A percentile compares a stretch with the other conserved stretches of the same genome.
phyloP scores from a whole-genome alignment of 2,888 invertebrate genomes.

The Pecten maximus region DNA sequence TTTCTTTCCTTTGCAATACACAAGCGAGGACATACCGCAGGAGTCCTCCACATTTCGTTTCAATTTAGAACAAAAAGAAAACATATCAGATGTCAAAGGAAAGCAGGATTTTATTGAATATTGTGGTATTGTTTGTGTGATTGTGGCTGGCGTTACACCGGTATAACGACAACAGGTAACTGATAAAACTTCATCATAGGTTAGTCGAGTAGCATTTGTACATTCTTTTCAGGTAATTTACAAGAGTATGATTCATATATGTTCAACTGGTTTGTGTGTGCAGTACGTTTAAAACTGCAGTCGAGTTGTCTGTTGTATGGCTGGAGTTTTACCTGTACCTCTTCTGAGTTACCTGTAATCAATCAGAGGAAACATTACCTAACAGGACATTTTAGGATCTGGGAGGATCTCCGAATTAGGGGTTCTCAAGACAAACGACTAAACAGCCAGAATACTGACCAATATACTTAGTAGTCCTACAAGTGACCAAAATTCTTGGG shows the following conservation, averaged over 20 bases:
- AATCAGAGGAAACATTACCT: not conserved
- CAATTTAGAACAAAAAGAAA: conserved; percentile 9
- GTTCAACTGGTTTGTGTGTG: conserved; percentile 25
- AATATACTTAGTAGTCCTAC: not conserved
- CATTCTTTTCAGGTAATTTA: conserved; percentile 32
- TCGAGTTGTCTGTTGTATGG: not conserved
- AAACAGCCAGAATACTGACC: not conserved
- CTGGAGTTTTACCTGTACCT: not conserved
- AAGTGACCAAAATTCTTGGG: not conserved
- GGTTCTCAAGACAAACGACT: not conserved
- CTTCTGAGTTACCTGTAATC: not conserved
- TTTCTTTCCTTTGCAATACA: conserved; percentile 17
- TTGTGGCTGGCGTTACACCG: not conserved
- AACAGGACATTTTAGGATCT: not conserved
- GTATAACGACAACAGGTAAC: not conserved
- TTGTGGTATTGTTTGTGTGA: not conserved
- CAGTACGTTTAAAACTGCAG: not conserved
- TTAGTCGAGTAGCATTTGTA: not conserved
- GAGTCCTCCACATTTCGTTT: conserved; percentile 15
- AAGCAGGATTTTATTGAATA: not conserved
- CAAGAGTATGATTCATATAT: conserved; percentile 15
- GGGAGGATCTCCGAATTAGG: not conserved
- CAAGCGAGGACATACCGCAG: not conserved
- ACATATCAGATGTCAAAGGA: not conserved
- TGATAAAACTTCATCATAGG: not conserved